phyloP scores from a whole-genome alignment of 2,888 invertebrate species.

The Drosophila ezoana region DNA sequence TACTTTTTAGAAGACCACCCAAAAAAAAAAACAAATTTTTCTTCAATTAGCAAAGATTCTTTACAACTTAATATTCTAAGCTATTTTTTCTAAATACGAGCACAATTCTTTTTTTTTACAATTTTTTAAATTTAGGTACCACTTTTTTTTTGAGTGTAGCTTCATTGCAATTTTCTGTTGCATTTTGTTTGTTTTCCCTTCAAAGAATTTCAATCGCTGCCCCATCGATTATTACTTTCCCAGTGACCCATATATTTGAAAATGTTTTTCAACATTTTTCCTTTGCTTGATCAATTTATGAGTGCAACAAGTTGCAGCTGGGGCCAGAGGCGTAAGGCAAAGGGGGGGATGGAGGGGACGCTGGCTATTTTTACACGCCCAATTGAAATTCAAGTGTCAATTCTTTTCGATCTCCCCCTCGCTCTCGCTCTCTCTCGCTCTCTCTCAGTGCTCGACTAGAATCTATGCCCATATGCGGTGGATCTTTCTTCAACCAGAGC shows the following conservation, averaged over 20 bases:
- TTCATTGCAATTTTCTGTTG: conserved; percentile 11
- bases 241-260: conserved; percentile 27
- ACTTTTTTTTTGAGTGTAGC: not conserved
- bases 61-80: too few species aligned
- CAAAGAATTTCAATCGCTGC: not conserved
- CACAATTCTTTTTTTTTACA: too few species aligned
- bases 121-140: too few species aligned
- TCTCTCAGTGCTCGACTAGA: not conserved
- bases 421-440: not conserved
- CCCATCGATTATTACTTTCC: conserved; percentile 4
- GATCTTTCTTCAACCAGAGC: not conserved
- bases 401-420: conserved; percentile 14
- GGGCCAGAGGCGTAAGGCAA: not conserved
- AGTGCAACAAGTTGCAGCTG: conserved; percentile 21
- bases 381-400: conserved; percentile 71
- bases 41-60: too few species aligned
- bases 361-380: conserved; percentile 37
- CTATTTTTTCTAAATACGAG: too few species aligned
- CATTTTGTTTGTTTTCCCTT: not conserved
- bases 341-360: not conserved
- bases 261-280: conserved; percentile 4
- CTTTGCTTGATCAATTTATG: conserved; percentile 31
- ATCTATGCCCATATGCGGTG: not conserved
- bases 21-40: too few species aligned
- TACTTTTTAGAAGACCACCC: too few species aligned